Conservation (phyloP, 2,797 vertebrate species). For the Clarias pachynema region DNA sequence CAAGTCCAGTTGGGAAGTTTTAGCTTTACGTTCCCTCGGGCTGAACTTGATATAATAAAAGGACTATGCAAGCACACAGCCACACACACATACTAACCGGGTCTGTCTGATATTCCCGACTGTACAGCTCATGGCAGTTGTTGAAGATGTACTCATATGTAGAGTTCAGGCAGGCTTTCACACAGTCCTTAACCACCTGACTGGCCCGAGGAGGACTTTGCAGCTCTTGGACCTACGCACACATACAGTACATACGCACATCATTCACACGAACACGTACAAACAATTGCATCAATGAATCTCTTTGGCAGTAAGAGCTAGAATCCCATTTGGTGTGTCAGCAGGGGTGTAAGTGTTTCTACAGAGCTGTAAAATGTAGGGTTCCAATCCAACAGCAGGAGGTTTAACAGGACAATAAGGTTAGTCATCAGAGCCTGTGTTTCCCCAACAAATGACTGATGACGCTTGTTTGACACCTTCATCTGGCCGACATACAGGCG, state of each 20-base stretch:
- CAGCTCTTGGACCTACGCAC: constrained; percentile 90
- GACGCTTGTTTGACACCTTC: neutral
- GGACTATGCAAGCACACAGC: neutral
- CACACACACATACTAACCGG: constrained; percentile 72
- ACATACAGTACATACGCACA: constrained; percentile 37
- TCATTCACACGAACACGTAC: constrained; percentile 36
- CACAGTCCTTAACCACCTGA: constrained; percentile 95
- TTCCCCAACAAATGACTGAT: constrained; percentile 9
- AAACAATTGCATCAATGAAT: constrained; percentile 24
- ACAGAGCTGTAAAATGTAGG: constrained; percentile 5
- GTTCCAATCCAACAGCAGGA: constrained; percentile 26
- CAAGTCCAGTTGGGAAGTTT: neutral
- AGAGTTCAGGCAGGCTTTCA: constrained; percentile 96
- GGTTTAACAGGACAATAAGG: neutral
- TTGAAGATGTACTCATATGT: constrained; percentile 98
- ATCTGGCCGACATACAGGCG: neutral
- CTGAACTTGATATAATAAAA: neutral
- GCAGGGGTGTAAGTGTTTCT: constrained; percentile 17
- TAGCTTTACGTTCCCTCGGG: neutral
- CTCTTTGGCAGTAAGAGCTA: neutral
- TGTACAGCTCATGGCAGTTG: constrained; percentile 95
- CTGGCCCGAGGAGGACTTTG: constrained; percentile 95
- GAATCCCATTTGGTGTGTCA: constrained; percentile 22
- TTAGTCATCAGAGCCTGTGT: constrained; percentile 1
- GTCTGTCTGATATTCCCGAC: constrained; percentile 90